A percentile compares a stretch with the other conserved stretches of the same genome.
These are phyloP conservation scores for Anthopleura xanthogrammica DNA, from an alignment of 92 coral and sea anemone species.

Conservation along the genomic window DNA sequence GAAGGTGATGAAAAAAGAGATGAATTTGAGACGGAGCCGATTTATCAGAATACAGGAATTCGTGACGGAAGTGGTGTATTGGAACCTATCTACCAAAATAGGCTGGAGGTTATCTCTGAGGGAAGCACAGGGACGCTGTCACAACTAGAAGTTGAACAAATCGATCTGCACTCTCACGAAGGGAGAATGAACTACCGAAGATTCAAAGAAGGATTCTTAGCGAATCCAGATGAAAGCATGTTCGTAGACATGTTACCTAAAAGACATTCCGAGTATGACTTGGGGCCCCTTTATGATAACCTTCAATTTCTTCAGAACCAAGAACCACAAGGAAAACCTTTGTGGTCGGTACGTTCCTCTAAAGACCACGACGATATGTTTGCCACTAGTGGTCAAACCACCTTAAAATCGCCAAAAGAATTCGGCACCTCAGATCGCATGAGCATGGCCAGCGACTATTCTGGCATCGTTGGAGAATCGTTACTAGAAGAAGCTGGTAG, in stretches of 20 bases:
- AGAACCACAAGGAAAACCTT: constrained; percentile 2
- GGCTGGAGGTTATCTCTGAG: neutral
- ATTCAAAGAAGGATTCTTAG: neutral
- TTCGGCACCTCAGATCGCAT: constrained; percentile 21
- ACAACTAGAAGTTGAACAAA: constrained; percentile 14
- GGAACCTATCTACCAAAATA: constrained; percentile 34
- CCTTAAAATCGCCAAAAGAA: neutral
- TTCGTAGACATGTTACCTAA: constrained; percentile 39
- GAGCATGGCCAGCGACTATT: constrained; percentile 35
- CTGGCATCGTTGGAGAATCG: constrained; percentile 54
- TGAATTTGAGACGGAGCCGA: constrained; percentile 5
- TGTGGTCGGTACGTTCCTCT: constrained; percentile 23
- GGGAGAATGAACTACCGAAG: constrained; percentile 12
- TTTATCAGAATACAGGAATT: constrained; percentile 11
- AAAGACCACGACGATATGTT: constrained; percentile 33
- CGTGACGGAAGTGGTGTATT: neutral
- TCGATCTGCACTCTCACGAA: constrained; percentile 6
- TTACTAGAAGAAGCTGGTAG: constrained; percentile 48
- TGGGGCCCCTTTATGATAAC: constrained; percentile 35
- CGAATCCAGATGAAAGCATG: constrained; percentile 21
- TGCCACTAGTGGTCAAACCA: neutral
- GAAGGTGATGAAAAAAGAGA: neutral
- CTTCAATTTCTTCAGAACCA: constrained; percentile 11
- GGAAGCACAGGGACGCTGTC: constrained; percentile 19
- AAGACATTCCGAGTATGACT: constrained; percentile 24